Evolutionary conservation across 2,888 invertebrate genomes (phyloP), one percentile per base, ranked within the genome.

Genomic region (Ophion ellenae): DNA sequence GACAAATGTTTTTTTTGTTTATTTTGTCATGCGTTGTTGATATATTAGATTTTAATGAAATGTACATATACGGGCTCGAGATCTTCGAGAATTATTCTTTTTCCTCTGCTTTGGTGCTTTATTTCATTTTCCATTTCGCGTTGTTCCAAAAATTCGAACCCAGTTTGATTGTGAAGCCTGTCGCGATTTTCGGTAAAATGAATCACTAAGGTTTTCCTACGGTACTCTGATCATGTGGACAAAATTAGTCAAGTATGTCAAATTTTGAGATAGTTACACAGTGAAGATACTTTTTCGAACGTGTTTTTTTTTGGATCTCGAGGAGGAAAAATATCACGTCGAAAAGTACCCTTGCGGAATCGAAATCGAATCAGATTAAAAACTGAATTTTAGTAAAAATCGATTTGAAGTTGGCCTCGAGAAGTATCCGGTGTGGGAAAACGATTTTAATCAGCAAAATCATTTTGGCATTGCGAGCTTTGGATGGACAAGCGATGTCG

Each of bases 401-500:
- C 0, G 1, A 53, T 14, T 53, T 53, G 11, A 9, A 10, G 14
- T 47, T 47, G 47, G 9, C 10, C 10, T 32, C 32, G 32, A 32
- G 2, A 32, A 32, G 87, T 89, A 94, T 94, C 94, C 89, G 92
- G 90, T 63, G 94, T 83, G 90, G 59, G 17, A 36, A 24, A n/a
- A 63, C 82, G 57, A 61, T 32, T 84, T n/a, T 64, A 86, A 81
- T 45, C 73, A 59, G 82, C 47, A 73, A 67, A 53, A 53, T 14
- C 17, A 53, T 53, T 53, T 53, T 14, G 11, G 53, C 17, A 17
- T 17, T 14, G 17, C 14, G 53, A 53, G 11, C 53, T 17, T 53
- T 2, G 53, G 14, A 2, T 14, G 14, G 53, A 53, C 53, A 53
- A 53, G 53, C 53, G 11, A 14, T 53, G 14, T 53, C 17, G 14